Conservation (phyloP, 2,888 invertebrate species). For the Ophraella communa region DNA sequence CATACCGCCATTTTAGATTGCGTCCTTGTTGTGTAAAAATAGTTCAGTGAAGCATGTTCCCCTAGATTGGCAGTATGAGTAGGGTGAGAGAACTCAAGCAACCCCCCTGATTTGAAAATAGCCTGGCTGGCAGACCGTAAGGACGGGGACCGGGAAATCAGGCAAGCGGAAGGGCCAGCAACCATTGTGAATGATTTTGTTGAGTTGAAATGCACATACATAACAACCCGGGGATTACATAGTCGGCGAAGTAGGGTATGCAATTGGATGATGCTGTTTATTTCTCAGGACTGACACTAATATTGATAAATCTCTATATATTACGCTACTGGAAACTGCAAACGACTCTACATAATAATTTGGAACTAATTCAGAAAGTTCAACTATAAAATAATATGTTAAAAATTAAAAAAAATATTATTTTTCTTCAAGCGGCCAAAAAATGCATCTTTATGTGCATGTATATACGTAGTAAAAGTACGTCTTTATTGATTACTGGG, state of each 20-base stretch:
- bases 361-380: too few species aligned
- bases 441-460: too few species aligned
- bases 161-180: constrained; percentile 53
- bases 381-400: too few species aligned
- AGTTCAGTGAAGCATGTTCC: constrained; percentile 59
- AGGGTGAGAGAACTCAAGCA: constrained; percentile 47
- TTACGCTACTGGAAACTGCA: background rate
- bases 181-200: constrained; percentile 47
- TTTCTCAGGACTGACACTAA: background rate
- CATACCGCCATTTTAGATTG: constrained; percentile 58
- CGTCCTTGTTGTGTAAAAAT: constrained; percentile 58
- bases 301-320: background rate
- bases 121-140: constrained; percentile 46
- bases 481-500: too few species aligned
- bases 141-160: constrained; percentile 49
- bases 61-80: constrained; percentile 55
- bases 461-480: too few species aligned
- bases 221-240: constrained; percentile 24
- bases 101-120: constrained; percentile 46
- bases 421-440: too few species aligned
- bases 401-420: too few species aligned
- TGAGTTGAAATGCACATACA: constrained; percentile 43
- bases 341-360: too few species aligned
- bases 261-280: constrained; percentile 5
- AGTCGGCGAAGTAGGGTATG: constrained; percentile 10